These are phyloP conservation scores for Hirtodrosophila histrioides DNA, from an alignment of 2,888 invertebrate species.

Conservation along the genomic window DNA sequence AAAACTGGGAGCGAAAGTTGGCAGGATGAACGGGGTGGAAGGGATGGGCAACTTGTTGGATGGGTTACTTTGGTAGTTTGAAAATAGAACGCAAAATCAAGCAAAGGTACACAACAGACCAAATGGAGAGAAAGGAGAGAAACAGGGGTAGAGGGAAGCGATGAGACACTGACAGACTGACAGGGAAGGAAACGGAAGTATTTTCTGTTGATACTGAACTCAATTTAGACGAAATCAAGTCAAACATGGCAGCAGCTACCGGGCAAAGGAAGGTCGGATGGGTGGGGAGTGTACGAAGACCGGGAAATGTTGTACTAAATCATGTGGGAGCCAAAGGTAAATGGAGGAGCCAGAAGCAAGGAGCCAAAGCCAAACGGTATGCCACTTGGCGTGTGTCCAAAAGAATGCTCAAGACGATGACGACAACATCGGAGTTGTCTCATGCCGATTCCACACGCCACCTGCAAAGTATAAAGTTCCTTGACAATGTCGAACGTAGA, in stretches of 20 bases:
- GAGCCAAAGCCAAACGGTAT: conserved; percentile 21
- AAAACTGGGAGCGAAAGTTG: conserved; percentile 45
- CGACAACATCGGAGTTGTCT: conserved; percentile 18
- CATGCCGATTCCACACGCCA: conserved; percentile 12
- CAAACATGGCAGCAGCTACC: conserved; percentile 72
- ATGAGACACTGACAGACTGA: conserved; percentile 50
- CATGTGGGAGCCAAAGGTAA: conserved; percentile 76
- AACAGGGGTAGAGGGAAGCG: not conserved
- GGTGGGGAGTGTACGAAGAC: conserved; percentile 5
- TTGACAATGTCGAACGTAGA: conserved; percentile 18
- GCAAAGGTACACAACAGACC: conserved; percentile 66
- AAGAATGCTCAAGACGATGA: conserved; percentile 70
- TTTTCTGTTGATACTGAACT: conserved; percentile 81
- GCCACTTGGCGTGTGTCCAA: conserved; percentile 61
- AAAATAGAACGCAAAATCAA: conserved; percentile 63
- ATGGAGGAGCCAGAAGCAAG: conserved; percentile 22
- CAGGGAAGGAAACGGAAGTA: conserved; percentile 76
- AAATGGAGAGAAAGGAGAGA: conserved; percentile 9
- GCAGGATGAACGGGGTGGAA: not conserved
- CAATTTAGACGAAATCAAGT: conserved; percentile 81
- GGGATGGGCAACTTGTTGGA: conserved; percentile 45
- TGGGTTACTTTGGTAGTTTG: conserved; percentile 57
- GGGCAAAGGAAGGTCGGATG: conserved; percentile 3
- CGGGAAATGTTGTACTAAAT: conserved; percentile 73
- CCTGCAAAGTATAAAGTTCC: conserved; percentile 22